Percentiles rank a stretch among this genome's conserved stretches.
phyloP scores from a whole-genome alignment of 2,888 invertebrate species.

The Acleris emargana region DNA sequence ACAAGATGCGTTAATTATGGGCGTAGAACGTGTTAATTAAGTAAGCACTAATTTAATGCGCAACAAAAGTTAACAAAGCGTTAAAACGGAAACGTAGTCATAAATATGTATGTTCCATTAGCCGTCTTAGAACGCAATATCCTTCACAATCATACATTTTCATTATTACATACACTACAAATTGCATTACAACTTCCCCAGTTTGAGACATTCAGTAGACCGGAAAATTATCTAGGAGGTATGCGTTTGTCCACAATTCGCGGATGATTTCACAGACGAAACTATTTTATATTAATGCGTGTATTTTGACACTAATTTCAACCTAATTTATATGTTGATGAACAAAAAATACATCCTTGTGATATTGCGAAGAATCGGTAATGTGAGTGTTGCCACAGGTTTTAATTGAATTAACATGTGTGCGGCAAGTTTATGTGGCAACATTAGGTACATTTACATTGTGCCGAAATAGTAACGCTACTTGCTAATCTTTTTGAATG shows the following conservation, averaged over 20 bases:
- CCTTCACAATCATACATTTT: constrained; percentile 11
- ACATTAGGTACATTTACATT: constrained; percentile 2
- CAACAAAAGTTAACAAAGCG: constrained; percentile 2
- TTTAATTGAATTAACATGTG: constrained; percentile 9
- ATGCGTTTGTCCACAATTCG: neutral
- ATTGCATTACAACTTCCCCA: constrained; percentile 18
- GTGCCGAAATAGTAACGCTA: neutral
- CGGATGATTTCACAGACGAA: neutral
- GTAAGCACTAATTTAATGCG: neutral
- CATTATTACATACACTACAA: constrained; percentile 8
- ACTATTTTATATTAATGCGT: too few species aligned
- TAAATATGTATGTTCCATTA: constrained; percentile 24
- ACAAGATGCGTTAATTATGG: too few species aligned
- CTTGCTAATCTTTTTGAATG: too few species aligned
- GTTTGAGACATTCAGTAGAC: constrained; percentile 13
- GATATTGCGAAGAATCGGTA: constrained; percentile 2
- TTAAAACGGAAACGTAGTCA: constrained; percentile 25
- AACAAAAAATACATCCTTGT: constrained; percentile 11
- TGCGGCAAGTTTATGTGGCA: constrained; percentile 14
- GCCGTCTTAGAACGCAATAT: constrained; percentile 27
- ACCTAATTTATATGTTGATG: constrained; percentile 7
- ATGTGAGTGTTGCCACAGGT: constrained; percentile 12
- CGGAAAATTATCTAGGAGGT: constrained; percentile 12
- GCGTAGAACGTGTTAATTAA: too few species aligned
- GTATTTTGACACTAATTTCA: neutral